These are phyloP conservation scores for Neomorphus geoffroyi DNA, from an alignment of 2,797 vertebrate species.

Conservation along the genomic window DNA sequence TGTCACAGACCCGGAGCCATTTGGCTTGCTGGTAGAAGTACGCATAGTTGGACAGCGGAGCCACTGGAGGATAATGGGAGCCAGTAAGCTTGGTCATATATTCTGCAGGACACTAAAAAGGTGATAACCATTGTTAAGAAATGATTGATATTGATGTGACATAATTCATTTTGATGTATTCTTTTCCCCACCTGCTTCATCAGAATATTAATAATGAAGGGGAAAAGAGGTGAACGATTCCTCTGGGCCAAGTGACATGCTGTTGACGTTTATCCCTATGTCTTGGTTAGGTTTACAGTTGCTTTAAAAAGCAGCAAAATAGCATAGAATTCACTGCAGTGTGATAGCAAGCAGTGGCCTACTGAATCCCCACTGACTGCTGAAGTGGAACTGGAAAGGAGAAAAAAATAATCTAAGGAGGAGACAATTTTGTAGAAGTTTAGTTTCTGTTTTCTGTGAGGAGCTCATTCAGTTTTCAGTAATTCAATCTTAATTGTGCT, in stretches of 20 bases:
- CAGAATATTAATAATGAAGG: background rate
- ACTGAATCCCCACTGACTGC: slow-evolving; percentile 35
- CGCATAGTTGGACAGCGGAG: background rate
- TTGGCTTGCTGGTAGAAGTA: background rate
- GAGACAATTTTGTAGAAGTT: slow-evolving; percentile 41
- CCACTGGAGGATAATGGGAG: background rate
- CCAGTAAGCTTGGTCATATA: background rate
- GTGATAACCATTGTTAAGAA: background rate
- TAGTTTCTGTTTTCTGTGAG: slow-evolving; percentile 31
- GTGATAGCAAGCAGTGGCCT: background rate
- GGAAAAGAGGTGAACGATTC: background rate
- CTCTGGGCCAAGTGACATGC: background rate
- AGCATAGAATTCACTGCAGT: background rate
- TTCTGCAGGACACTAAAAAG: background rate
- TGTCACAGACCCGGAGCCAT: background rate
- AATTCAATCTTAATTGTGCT: slow-evolving; percentile 46
- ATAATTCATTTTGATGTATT: background rate
- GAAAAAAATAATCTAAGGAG: slow-evolving; percentile 19
- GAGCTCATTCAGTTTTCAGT: slow-evolving; percentile 36
- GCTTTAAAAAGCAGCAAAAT: background rate
- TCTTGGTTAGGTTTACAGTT: background rate
- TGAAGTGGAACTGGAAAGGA: slow-evolving; percentile 4
- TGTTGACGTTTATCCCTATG: background rate
- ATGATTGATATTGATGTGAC: background rate
- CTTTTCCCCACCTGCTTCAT: background rate